Evolutionary conservation across 2,797 vertebrate genomes (phyloP), one percentile per base, ranked within the genome.

Genomic region (Sebastes cheni): DNA sequence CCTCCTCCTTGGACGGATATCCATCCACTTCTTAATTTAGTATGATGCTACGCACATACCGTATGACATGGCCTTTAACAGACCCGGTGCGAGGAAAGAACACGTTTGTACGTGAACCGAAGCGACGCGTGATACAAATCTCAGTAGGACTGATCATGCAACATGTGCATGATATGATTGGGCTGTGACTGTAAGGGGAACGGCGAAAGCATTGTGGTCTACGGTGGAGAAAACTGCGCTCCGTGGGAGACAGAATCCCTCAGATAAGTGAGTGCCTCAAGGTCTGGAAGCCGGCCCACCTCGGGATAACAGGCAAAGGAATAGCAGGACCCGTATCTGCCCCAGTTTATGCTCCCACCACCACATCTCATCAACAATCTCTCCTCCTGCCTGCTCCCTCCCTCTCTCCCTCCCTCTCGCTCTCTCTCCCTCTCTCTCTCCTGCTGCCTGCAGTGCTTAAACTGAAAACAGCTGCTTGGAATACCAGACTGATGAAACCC

Each of bases 401-500:
- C 18, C 83, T 88, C 85, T 34, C 86, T 85, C 88, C 84, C 85
- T 23, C 58, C 7, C 54, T 61, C 79, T 39, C 82, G 13, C 36
- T 46, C 77, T 39, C 71, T 30, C 64, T 14, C 77, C 32, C 89
- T 84, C 82, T 86, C 83, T 20, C 89, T 89, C 90, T 87, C 85
- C 77, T 81, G 89, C 93, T 92, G 93, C 92, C 93, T 88, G 93
- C 89, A 92, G 91, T 84, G 93, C 94, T 91, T 93, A 95, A 96
- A 96, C 94, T 95, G 87, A 95, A 96, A 96, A 95, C 96, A 96
- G 95, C 95, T 96, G 96, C 93, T 94, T 93, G 90, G 94, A 96
- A 96, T 96, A 95, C 96, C 95, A 96, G 95, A 96, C 95, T 93
- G 95, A 96, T 96, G 95, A 96, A 96, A 93, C 92, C 92, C 94